These are phyloP conservation scores for Agelas oroides DNA, from an alignment of 37 sponge, comb jelly and placozoan species.

Conservation along the genomic window DNA sequence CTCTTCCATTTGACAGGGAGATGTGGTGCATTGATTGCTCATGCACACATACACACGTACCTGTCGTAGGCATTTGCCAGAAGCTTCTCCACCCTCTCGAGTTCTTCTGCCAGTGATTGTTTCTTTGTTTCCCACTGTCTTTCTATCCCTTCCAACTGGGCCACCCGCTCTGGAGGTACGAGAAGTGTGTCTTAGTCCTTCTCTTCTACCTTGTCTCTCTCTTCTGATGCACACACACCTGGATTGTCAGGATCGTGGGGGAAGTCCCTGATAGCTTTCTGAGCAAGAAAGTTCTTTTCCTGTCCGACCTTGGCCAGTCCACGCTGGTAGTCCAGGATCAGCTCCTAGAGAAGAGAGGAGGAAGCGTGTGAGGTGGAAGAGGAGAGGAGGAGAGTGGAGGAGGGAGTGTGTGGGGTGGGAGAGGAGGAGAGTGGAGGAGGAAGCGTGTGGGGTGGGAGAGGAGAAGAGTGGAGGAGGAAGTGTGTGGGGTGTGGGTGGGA, in stretches of 20 bases:
- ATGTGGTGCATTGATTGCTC: too few species aligned
- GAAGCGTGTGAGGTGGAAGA: neutral
- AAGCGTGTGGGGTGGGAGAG: too few species aligned
- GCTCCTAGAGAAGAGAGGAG: conserved; percentile 17
- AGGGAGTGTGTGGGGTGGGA: too few species aligned
- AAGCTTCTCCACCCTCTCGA: conserved; percentile 46
- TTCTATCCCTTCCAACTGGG: conserved; percentile 42
- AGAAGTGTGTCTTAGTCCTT: too few species aligned
- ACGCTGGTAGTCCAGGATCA: conserved; percentile 50
- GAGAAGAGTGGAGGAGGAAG: too few species aligned
- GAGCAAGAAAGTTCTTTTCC: conserved; percentile 34
- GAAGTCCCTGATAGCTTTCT: conserved; percentile 37
- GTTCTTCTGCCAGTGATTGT: conserved; percentile 19
- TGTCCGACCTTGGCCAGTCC: conserved; percentile 31
- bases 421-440: too few species aligned
- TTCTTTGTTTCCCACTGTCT: conserved; percentile 41
- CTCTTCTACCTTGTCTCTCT: too few species aligned
- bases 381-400: neutral
- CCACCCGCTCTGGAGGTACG: conserved; percentile 29
- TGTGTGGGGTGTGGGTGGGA: neutral
- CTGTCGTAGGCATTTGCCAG: conserved; percentile 39
- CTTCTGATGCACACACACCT: conserved; percentile 35
- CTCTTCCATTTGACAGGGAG: too few species aligned
- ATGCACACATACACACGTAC: neutral
- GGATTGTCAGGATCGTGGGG: conserved; percentile 71